Conservation (phyloP, 2,888 invertebrate genomes). For the Lasius fuliginosus region DNA sequence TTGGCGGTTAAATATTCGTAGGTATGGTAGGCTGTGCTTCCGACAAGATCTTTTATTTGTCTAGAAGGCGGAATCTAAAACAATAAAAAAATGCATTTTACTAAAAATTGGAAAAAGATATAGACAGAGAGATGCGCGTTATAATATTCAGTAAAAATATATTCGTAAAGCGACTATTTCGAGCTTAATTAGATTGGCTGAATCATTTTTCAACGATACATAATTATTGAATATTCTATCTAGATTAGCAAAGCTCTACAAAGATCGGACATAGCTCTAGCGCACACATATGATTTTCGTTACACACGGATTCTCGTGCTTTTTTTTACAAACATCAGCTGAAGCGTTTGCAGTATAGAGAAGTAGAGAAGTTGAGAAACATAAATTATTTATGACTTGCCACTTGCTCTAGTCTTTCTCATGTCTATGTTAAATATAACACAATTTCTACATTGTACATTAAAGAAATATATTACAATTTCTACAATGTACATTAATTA, state of each 20-base stretch:
- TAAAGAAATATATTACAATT: too few species aligned
- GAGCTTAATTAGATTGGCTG: not conserved
- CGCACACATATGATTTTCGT: not conserved
- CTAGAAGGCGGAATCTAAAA: not conserved
- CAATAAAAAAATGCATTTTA: not conserved
- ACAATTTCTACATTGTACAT: too few species aligned
- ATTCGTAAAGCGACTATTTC: not conserved
- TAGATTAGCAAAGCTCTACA: not conserved
- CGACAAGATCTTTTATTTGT: not conserved
- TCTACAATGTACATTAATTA: not conserved
- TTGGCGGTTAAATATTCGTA: too few species aligned
- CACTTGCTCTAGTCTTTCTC: too few species aligned
- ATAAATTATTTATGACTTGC: too few species aligned
- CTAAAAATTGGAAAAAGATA: not conserved
- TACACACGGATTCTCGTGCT: conserved; percentile 11
- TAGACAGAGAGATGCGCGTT: not conserved
- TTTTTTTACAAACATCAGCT: conserved; percentile 76
- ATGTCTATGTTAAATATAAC: too few species aligned
- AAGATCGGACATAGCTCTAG: not conserved
- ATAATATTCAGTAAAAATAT: not conserved
- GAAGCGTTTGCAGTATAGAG: too few species aligned
- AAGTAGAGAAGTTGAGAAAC: too few species aligned
- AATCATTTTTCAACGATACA: not conserved
- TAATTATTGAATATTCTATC: not conserved
- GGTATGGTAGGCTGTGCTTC: not conserved